Conservation (phyloP, 2,797 vertebrate genomes). For the Micrastur ruficollis region DNA sequence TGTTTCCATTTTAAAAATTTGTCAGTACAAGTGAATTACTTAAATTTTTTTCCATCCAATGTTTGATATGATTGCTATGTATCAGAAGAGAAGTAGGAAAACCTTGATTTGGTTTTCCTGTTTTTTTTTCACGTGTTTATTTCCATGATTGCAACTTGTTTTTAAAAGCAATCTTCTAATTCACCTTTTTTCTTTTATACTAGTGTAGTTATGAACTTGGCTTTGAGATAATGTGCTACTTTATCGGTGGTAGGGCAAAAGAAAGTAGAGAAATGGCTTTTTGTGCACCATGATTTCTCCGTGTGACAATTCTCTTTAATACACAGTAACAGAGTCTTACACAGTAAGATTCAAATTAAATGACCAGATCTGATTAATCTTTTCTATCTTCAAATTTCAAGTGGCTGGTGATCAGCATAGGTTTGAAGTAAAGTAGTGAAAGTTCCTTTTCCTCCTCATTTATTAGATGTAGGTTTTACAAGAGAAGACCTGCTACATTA, state of each 20-base stretch:
- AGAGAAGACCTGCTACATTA: neutral
- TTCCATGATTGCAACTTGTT: neutral
- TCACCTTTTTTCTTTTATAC: neutral
- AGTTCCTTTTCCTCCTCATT: neutral
- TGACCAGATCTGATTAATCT: neutral
- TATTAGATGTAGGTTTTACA: neutral
- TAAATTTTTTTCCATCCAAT: neutral
- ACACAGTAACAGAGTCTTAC: neutral
- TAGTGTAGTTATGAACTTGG: neutral
- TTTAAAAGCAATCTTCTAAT: neutral
- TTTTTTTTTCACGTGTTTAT: neutral
- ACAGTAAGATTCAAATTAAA: neutral
- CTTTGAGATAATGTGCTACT: neutral
- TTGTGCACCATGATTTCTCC: neutral
- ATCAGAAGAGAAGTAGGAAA: neutral
- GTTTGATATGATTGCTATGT: neutral
- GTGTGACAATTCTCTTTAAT: neutral
- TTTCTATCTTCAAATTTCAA: neutral
- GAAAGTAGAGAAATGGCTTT: neutral
- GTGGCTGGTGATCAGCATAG: neutral
- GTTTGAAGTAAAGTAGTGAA: neutral
- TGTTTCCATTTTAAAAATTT: neutral
- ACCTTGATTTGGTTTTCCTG: neutral
- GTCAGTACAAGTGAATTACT: neutral
- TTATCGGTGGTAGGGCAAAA: neutral